Conservation (phyloP, 2,888 invertebrate genomes). For the Cybosia mesomella region DNA sequence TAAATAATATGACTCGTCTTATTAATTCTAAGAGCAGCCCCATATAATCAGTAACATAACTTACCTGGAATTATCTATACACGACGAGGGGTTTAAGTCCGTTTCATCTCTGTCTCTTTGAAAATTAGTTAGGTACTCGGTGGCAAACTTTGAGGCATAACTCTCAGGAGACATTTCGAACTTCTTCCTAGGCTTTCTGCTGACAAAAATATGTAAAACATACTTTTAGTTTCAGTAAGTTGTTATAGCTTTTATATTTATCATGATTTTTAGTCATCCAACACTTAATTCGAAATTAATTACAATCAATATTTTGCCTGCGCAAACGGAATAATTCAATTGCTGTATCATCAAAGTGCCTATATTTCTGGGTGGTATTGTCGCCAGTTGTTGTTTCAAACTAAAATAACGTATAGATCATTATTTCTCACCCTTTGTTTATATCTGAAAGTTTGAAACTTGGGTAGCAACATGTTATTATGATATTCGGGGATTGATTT, state of each 20-base stretch:
- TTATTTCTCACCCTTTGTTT: neutral
- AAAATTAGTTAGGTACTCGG: conserved; percentile 61
- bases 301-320: too few species aligned
- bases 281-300: too few species aligned
- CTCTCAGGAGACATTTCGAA: conserved; percentile 66
- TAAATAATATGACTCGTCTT: neutral
- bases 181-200: conserved; percentile 71
- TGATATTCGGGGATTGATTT: too few species aligned
- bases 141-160: conserved; percentile 66
- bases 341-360: too few species aligned
- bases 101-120: conserved; percentile 46
- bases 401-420: too few species aligned
- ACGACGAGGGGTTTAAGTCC: conserved; percentile 66
- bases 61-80: conserved; percentile 75
- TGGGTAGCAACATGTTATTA: too few species aligned
- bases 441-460: neutral
- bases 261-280: too few species aligned
- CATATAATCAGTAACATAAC: neutral
- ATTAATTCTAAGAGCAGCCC: neutral
- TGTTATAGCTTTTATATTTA: too few species aligned
- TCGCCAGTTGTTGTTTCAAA: too few species aligned
- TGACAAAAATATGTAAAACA: neutral
- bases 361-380: neutral
- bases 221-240: too few species aligned
- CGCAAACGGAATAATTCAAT: too few species aligned